Evolutionary conservation across 2,797 vertebrate genomes (phyloP).

Genomic region (Poeciliopsis infans): DNA sequence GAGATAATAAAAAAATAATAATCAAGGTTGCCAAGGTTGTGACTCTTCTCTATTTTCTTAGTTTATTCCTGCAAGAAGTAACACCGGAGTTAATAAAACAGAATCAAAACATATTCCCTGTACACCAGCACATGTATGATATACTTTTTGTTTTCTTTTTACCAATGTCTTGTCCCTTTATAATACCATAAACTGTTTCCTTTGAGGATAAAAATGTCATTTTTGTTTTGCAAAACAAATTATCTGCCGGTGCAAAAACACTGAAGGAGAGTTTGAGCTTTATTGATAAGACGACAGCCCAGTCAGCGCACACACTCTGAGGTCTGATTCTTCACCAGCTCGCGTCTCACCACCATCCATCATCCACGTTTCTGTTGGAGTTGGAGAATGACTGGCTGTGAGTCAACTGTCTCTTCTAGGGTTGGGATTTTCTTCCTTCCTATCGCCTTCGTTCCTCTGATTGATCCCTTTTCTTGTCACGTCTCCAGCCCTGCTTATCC

Average conservation of each 20-base stretch:
- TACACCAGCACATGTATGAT: not conserved
- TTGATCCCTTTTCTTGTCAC: conserved; percentile 74
- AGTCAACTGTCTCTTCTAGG: conserved; percentile 66
- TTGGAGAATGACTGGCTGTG: conserved; percentile 61
- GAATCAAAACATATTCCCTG: not conserved
- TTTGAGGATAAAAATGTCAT: conserved; percentile 28
- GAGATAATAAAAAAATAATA: not conserved
- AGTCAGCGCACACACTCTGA: conserved; percentile 25
- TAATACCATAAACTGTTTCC: conserved; percentile 5
- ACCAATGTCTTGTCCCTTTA: not conserved
- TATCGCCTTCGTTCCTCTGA: conserved; percentile 59
- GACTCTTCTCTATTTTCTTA: not conserved
- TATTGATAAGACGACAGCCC: conserved; percentile 47
- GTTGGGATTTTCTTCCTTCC: conserved; percentile 58
- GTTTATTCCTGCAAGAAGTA: not conserved
- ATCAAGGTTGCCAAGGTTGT: too few species aligned
- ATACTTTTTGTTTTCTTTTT: not conserved
- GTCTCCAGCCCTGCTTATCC: conserved; percentile 72
- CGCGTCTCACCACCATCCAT: conserved; percentile 40
- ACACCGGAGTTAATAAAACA: not conserved
- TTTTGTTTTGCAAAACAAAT: conserved; percentile 9
- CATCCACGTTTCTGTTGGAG: conserved; percentile 65
- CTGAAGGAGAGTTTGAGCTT: conserved; percentile 4
- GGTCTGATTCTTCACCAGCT: conserved; percentile 26
- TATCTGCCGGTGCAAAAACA: not conserved